Evolutionary conservation across 2,888 invertebrate species (phyloP), one percentile per base, ranked within the genome.

Genomic region (Archips crataeganus): DNA sequence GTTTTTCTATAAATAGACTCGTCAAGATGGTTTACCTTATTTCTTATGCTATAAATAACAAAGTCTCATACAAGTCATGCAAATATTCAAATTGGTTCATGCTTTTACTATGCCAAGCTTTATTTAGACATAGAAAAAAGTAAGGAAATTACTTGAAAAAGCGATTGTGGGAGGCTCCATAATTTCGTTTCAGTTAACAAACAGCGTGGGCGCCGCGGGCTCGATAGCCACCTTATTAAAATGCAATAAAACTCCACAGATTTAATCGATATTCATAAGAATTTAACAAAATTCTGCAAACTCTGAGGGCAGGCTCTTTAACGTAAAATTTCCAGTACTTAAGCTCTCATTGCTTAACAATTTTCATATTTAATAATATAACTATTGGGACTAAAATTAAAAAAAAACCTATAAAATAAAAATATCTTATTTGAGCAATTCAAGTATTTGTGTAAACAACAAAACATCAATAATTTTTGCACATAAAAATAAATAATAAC

Each of bases 181-280:
- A 78, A 76, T 81, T 78, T 81, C 76, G 75, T 80, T 78, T 75
- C 77, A 79, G 76, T 77, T 57, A 57, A 32, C 82, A 87, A 85
- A 87, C 81, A 85, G 78, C 75, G 77, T 74, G 69, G 57, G 73
- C 70, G 82, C 84, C 83, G 74, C 73, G 74, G 83, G 85, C 78
- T 62, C 76, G 82, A 80, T 79, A 71, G 76, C 75, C 77, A 77
- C 79, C 88, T 87, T 88, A 89, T 88, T 90, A 89, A 87, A 89
- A 86, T 82, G 88, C 86, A 86, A 89, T 89, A 88, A 90, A 86
- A 87, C 80, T 84, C 82, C 80, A 78, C 81, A 81, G 80, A 82
- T 84, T 84, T 85, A 86, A 87, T 87, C 87, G 83, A 82, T 85
- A 86, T 88, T 87, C 82, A 67, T 78, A 71, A 82, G 85, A 90